A percentile compares a stretch with the other conserved stretches of the same genome.
These are phyloP conservation scores for Daboia siamensis DNA, from an alignment of 2,113 vertebrate species.

Conservation along the genomic window DNA sequence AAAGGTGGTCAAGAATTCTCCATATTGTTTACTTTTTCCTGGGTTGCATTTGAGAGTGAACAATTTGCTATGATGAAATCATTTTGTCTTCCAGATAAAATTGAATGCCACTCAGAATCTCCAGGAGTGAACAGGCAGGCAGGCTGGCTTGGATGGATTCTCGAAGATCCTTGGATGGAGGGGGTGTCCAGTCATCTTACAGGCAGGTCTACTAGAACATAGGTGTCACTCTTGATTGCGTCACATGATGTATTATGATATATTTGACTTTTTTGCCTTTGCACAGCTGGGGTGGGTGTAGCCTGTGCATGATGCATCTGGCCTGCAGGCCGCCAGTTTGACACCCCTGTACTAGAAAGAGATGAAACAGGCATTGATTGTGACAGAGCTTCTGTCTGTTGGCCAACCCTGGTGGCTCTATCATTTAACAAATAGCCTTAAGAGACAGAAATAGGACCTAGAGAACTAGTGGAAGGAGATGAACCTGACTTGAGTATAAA, in stretches of 20 bases:
- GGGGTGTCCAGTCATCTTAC: neutral
- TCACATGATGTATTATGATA: no score
- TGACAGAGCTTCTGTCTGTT: neutral
- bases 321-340: no score
- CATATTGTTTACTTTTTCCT: neutral
- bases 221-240: no score
- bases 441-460: neutral
- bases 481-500: neutral
- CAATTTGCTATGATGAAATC: neutral
- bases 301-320: no score
- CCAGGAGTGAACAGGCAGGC: neutral
- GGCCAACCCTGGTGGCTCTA: neutral
- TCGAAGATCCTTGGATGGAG: neutral
- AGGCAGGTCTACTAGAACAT: neutral
- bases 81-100: neutral
- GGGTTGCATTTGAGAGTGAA: neutral
- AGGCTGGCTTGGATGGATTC: neutral
- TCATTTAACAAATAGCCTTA: neutral
- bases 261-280: no score
- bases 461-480: neutral
- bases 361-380: neutral
- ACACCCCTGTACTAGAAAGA: no score
- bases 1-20: neutral
- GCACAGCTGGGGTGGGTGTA: no score
- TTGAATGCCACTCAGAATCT: neutral